A percentile compares a stretch with the other conserved stretches of the same genome.
phyloP scores from a whole-genome alignment of 2,113 vertebrate species.

The Atherinomorus stipes region DNA sequence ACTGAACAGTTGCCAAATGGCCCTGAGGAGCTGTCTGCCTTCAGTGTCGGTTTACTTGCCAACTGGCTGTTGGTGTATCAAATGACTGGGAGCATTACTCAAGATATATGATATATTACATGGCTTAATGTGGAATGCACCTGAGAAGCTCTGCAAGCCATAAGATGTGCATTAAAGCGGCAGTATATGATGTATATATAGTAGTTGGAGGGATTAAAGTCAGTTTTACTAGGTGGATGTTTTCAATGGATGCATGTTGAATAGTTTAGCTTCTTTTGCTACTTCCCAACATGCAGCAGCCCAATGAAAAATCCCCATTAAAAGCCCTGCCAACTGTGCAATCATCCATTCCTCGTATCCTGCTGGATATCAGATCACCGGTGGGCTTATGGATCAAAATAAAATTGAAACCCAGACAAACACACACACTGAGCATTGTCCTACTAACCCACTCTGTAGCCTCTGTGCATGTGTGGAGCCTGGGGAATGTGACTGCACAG shows the following conservation, averaged over 20 bases:
- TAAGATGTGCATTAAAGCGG: conserved; percentile 34
- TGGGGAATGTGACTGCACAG: conserved; percentile 59
- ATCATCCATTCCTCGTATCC: conserved; percentile 40
- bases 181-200: conserved; percentile 5
- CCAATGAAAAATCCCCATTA: conserved; percentile 33
- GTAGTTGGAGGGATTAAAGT: not conserved
- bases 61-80: conserved; percentile 19
- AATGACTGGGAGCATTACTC: conserved; percentile 19
- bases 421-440: conserved; percentile 52
- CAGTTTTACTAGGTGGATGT: conserved; percentile 9
- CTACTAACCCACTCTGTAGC: conserved; percentile 73
- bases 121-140: conserved; percentile 34
- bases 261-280: conserved; percentile 30
- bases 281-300: conserved; percentile 20
- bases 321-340: conserved; percentile 54
- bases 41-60: conserved; percentile 26
- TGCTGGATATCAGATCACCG: conserved; percentile 49
- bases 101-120: conserved; percentile 23
- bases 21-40: conserved; percentile 1
- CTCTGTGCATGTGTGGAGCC: conserved; percentile 23
- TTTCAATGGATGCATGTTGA: conserved; percentile 13
- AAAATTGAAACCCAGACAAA: conserved; percentile 54
- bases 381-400: conserved; percentile 56
- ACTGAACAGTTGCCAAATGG: not conserved
- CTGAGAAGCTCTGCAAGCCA: conserved; percentile 13